Base-by-base conservation (phyloP, 35 echinoderm and acorn worm species). In the Acanthaster planci region DNA sequence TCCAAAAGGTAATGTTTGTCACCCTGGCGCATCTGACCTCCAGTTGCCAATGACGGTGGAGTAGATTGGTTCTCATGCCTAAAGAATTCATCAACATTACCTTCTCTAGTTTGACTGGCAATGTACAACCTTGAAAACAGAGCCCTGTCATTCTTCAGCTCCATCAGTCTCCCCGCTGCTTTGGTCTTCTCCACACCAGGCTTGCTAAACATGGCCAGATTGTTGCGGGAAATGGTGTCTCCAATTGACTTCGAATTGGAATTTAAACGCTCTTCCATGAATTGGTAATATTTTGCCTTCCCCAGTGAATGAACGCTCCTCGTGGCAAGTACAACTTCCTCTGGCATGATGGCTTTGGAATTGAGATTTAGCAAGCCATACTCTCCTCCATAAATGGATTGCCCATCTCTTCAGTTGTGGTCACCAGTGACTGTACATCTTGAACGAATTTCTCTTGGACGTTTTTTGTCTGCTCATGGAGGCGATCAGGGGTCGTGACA, bases 331-430 rank as follows among this genome's bases (percentile, higher is more conserved):
- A 64, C 40, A 21, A 59, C 76, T 40, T 14, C 10, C 15, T 39
- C 34, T 21, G n/a, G n/a, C 39, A 34, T 77, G 51, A 91, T 86
- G 51, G 80, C 86, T 30, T 47, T 92, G 27, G 84, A 88, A 32
- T 55, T 36, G 7, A 93, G 72, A 27, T 84, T 51, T 39, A 89
- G 40, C 60, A 79, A 55, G 37, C 80, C 8, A 39, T 8, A 44
- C 58, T 85, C 40, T 77, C 30, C 38, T 93, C 91, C 72, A 60
- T 7, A 60, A 87, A 93, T 8, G 91, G 91, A 78, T 93, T 93
- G 39, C 81, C 86, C 44, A 78, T 29, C 30, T 93, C 68, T 21
- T 89, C 67, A 10, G 89, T 53, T 31, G 76, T 56, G 34, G 50
- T 30, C 29, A 78, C 37, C 80, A 82, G 80, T 1, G 77, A 76